A percentile compares a stretch with the other conserved stretches of the same genome.
Conservation (phyloP, 1,140 invertebrate genomes). For the Teleogryllus occipitalis region DNA sequence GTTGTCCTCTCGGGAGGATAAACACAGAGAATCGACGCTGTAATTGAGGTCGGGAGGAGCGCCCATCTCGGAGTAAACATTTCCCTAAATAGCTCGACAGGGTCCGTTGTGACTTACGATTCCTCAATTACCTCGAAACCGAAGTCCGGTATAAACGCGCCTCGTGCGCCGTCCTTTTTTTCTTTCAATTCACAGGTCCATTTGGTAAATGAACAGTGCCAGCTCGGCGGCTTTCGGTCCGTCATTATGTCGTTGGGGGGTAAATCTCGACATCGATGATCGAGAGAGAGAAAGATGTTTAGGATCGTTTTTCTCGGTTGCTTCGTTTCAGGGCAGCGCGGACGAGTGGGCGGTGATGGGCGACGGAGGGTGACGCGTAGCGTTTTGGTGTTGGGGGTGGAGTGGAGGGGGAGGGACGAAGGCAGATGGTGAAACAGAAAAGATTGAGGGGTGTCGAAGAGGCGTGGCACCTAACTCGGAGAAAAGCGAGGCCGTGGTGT, state of each 20-base stretch:
- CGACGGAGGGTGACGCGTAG: too few relatives aligned
- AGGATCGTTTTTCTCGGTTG: background rate
- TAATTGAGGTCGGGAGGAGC: background rate
- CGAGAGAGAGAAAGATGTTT: background rate
- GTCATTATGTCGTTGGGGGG: background rate
- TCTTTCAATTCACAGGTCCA: background rate
- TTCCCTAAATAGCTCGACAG: background rate
- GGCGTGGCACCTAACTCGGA: too few relatives aligned
- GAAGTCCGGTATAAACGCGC: background rate
- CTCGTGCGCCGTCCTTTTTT: background rate
- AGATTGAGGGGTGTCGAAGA: background rate
- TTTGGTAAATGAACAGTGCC: slow-evolving; percentile 1
- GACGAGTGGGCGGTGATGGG: too few relatives aligned
- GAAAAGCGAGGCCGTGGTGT: too few relatives aligned
- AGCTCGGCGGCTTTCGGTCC: background rate
- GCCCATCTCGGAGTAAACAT: background rate
- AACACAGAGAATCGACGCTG: too few relatives aligned
- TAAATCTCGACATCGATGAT: background rate
- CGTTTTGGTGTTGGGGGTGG: background rate
- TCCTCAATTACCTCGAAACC: background rate
- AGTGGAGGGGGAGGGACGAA: background rate
- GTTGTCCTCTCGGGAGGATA: too few relatives aligned
- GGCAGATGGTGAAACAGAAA: background rate
- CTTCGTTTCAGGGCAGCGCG: background rate
- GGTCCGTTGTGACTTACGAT: background rate